Percentiles rank a stretch among this genome's conserved stretches.
Conservation (phyloP, 2,888 invertebrate species). For the Hydriomena furcata region DNA sequence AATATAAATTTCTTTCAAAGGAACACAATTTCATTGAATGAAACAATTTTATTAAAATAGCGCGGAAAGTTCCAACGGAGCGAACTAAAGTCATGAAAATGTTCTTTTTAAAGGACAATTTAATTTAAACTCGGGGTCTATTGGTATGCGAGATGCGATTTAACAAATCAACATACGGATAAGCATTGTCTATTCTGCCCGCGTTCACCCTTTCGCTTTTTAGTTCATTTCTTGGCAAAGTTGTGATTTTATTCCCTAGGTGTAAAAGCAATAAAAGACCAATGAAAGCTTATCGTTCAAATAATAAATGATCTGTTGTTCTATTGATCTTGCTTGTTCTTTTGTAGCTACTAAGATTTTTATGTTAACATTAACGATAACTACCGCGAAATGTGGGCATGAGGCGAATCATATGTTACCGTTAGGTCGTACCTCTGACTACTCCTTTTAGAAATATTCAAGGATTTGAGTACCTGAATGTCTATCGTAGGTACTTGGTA, state of each 20-base stretch:
- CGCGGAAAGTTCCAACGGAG: slow-evolving; percentile 19
- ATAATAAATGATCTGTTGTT: slow-evolving; percentile 3
- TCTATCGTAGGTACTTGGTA: too few relatives aligned
- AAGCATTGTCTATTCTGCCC: slow-evolving; percentile 61
- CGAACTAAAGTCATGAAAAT: slow-evolving; percentile 28
- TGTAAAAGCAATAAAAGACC: slow-evolving; percentile 63
- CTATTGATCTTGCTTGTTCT: too few relatives aligned
- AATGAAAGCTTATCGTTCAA: slow-evolving; percentile 46
- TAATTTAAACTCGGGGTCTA: slow-evolving; percentile 52
- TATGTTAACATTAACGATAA: too few relatives aligned
- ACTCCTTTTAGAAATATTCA: too few relatives aligned
- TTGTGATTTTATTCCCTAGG: slow-evolving; percentile 67
- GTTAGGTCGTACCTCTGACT: too few relatives aligned
- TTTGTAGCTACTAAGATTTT: too few relatives aligned
- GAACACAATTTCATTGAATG: slow-evolving; percentile 20
- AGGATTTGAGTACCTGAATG: too few relatives aligned
- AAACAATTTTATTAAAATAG: slow-evolving; percentile 31
- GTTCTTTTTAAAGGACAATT: slow-evolving; percentile 47
- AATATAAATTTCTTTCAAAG: slow-evolving; percentile 18
- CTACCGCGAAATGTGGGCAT: too few relatives aligned
- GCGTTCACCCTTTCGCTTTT: slow-evolving; percentile 72
- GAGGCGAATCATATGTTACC: too few relatives aligned
- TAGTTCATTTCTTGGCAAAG: slow-evolving; percentile 71
- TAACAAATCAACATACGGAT: slow-evolving; percentile 68
- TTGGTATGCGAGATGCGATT: slow-evolving; percentile 65